Percentiles rank a stretch among this genome's conserved stretches.
Evolutionary conservation across 1,140 invertebrate genomes (phyloP).

Genomic region (Lerema accius): DNA sequence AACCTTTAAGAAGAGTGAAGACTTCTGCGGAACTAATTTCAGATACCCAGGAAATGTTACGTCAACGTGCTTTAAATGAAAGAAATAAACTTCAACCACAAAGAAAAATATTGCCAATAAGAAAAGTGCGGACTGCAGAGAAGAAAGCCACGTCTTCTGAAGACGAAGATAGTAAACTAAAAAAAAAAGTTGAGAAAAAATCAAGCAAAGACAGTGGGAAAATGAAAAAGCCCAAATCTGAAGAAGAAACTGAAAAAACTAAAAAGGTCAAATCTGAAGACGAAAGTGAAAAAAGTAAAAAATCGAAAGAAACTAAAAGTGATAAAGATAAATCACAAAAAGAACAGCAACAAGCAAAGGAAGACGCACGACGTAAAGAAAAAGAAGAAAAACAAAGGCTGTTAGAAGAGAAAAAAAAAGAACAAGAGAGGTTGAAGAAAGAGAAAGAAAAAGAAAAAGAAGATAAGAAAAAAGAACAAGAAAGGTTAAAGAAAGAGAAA

Average conservation of each 20-base stretch:
- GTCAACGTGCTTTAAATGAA: conserved; percentile 39
- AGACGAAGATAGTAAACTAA: conserved; percentile 28
- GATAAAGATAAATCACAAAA: no score
- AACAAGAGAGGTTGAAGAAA: conserved; percentile 14
- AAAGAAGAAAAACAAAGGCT: conserved; percentile 29
- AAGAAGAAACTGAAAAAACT: not conserved
- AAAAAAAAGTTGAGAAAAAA: conserved; percentile 38
- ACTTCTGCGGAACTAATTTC: conserved; percentile 61
- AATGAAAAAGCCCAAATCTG: conserved; percentile 5
- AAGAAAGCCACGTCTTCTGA: not conserved
- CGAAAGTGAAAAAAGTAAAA: conserved; percentile 21
- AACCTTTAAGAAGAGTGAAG: conserved; percentile 30
- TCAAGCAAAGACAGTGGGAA: conserved; percentile 25
- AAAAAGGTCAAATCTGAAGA: conserved; percentile 5
- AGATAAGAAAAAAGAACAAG: conserved; percentile 13
- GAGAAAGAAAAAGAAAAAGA: no score
- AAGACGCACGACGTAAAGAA: conserved; percentile 27
- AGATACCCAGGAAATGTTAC: conserved; percentile 51
- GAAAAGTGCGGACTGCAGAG: not conserved
- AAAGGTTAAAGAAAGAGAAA: conserved; percentile 14
- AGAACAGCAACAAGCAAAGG: conserved; percentile 28
- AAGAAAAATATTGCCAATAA: not conserved
- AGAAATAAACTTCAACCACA: conserved; percentile 21
- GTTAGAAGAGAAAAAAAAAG: conserved; percentile 7
- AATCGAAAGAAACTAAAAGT: conserved; percentile 25